Evolutionary conservation across 2,797 vertebrate species (phyloP).

Genomic region (Falco berigora): DNA sequence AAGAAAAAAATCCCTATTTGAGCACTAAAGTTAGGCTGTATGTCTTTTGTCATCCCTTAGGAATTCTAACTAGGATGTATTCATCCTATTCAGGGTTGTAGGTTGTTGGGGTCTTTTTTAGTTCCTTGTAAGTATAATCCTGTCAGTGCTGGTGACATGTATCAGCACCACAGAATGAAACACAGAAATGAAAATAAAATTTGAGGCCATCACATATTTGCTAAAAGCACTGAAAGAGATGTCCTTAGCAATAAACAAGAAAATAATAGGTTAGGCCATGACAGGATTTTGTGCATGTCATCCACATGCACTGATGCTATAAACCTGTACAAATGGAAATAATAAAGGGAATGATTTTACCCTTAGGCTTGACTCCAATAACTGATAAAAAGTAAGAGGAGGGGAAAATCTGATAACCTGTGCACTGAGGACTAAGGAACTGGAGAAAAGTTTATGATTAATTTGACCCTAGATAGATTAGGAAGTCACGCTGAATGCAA

Average conservation of each 20-base stretch:
- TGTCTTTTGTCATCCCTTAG: slow-evolving; percentile 7
- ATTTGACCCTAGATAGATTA: slow-evolving; percentile 16
- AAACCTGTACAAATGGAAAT: slow-evolving; percentile 4
- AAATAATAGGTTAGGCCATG: background rate
- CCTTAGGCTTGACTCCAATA: background rate
- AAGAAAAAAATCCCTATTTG: slow-evolving; percentile 24
- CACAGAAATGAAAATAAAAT: slow-evolving; percentile 33
- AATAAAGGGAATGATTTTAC: background rate
- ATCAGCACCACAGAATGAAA: slow-evolving; percentile 41
- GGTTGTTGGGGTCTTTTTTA: background rate
- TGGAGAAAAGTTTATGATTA: background rate
- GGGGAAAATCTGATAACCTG: background rate
- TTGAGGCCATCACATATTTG: slow-evolving; percentile 7
- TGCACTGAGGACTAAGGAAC: background rate
- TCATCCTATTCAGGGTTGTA: background rate
- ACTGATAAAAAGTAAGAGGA: background rate
- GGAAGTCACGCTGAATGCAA: slow-evolving; percentile 5
- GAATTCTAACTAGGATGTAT: slow-evolving; percentile 40
- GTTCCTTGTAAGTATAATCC: slow-evolving; percentile 45
- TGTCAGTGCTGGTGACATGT: slow-evolving; percentile 13
- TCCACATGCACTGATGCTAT: background rate
- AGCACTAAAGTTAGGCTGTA: slow-evolving; percentile 7
- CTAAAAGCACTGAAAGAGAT: background rate
- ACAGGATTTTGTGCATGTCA: background rate
- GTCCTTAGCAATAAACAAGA: slow-evolving; percentile 2